Evolutionary conservation across 2,888 invertebrate genomes (phyloP).

Genomic region (Callimorpha dominula): DNA sequence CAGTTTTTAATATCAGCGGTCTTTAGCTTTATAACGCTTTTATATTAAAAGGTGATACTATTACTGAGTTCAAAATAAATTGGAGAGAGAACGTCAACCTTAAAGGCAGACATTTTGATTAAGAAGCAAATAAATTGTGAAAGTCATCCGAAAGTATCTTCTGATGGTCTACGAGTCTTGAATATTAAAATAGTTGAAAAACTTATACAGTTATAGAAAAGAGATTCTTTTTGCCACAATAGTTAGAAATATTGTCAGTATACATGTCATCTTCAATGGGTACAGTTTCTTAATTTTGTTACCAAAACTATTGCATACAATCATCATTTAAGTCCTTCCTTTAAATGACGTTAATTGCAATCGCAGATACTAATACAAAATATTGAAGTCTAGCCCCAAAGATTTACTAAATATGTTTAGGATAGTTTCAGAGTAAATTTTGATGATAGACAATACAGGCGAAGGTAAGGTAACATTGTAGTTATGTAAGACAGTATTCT

Average conservation of each 20-base stretch:
- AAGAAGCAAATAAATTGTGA: constrained; percentile 49
- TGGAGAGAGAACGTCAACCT: neutral
- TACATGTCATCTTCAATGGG: neutral
- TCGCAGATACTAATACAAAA: too few species aligned
- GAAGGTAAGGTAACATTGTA: too few species aligned
- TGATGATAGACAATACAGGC: neutral
- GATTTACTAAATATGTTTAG: neutral
- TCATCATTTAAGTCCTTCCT: neutral
- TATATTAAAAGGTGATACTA: neutral
- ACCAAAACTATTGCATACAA: neutral
- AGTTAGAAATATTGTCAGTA: neutral
- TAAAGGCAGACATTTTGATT: constrained; percentile 42
- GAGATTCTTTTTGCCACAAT: constrained; percentile 1
- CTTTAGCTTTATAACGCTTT: neutral
- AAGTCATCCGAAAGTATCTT: constrained; percentile 39
- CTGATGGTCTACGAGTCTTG: constrained; percentile 37
- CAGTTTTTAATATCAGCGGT: neutral
- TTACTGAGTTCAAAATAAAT: neutral
- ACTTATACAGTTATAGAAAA: constrained; percentile 6
- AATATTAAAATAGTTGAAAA: constrained; percentile 40
- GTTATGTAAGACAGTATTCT: too few species aligned
- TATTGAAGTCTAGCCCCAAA: too few species aligned
- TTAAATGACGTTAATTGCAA: too few species aligned
- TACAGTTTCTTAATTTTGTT: neutral
- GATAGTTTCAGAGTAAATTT: too few species aligned